phyloP scores from a whole-genome alignment of 1,140 invertebrate species.

The Brachionus sp. region DNA sequence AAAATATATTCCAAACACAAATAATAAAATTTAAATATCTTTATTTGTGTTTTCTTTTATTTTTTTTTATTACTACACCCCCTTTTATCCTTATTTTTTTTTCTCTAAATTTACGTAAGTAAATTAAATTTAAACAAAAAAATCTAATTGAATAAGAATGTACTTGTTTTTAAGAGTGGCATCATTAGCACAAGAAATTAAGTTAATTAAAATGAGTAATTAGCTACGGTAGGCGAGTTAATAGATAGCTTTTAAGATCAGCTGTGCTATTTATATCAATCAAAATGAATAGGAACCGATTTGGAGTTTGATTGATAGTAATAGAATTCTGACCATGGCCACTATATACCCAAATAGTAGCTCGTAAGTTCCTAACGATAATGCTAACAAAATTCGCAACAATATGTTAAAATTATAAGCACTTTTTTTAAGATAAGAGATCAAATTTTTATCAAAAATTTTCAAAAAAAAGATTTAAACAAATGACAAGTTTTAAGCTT shows the following conservation, averaged over 20 bases:
- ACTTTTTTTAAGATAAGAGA: background rate
- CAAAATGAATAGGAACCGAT: background rate
- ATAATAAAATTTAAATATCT: background rate
- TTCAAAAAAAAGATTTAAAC: too few species aligned
- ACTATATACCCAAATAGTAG: background rate
- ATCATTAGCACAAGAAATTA: background rate
- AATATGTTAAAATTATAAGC: background rate
- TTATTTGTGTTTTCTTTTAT: constrained; percentile 5
- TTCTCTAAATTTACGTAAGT: background rate
- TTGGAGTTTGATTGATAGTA: background rate
- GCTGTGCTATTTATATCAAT: background rate
- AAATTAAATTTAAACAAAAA: background rate
- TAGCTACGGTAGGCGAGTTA: background rate
- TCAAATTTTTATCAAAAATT: background rate
- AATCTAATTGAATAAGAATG: too few species aligned
- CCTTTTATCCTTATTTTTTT: background rate
- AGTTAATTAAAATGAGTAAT: background rate
- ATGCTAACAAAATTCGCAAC: too few species aligned
- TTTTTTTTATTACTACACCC: background rate
- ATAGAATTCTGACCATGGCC: background rate
- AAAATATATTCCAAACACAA: constrained; percentile 3
- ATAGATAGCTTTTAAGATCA: background rate
- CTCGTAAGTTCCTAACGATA: background rate
- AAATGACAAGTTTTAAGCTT: background rate
- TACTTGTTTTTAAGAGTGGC: background rate